These are phyloP conservation scores for Steinernema hermaphroditum DNA, from an alignment of 2,888 invertebrate species.

Conservation along the genomic window DNA sequence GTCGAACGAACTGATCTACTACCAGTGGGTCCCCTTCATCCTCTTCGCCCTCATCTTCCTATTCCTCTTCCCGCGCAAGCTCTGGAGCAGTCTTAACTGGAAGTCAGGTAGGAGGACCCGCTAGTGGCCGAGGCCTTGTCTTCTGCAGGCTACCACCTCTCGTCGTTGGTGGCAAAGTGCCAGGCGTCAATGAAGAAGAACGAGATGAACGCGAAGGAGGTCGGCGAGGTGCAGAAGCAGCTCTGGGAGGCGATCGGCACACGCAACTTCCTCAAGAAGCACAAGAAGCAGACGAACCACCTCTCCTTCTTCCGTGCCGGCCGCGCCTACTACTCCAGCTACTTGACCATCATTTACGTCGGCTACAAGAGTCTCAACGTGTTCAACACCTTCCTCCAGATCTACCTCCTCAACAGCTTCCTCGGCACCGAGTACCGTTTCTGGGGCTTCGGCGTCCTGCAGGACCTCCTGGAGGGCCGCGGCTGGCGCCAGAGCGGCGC, in stretches of 20 bases:
- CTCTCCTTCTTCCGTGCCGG: neutral
- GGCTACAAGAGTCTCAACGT: slow-evolving; percentile 55
- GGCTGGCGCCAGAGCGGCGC: slow-evolving; percentile 64
- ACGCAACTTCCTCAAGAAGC: too few relatives aligned
- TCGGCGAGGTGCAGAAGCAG: neutral
- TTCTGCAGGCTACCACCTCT: slow-evolving; percentile 16
- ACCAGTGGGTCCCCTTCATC: slow-evolving; percentile 30
- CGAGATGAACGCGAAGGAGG: neutral
- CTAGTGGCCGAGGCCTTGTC: neutral
- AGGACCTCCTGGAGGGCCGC: slow-evolving; percentile 19
- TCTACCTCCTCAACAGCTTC: slow-evolving; percentile 65
- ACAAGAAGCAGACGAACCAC: too few relatives aligned
- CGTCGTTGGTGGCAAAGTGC: neutral
- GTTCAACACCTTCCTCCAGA: slow-evolving; percentile 65
- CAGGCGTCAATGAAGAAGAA: neutral
- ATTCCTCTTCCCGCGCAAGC: slow-evolving; percentile 12
- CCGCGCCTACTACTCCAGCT: slow-evolving; percentile 9
- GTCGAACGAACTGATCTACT: slow-evolving; percentile 17
- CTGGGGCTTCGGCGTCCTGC: slow-evolving; percentile 35
- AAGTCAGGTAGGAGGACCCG: neutral
- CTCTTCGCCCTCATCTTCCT: neutral
- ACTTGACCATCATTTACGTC: neutral
- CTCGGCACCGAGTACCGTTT: slow-evolving; percentile 45
- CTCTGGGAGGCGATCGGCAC: neutral
- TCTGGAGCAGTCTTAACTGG: slow-evolving; percentile 28